Percentiles rank a stretch among this genome's conserved stretches.
These are phyloP conservation scores for Poeciliopsis turrubarensis DNA, from an alignment of 2,113 vertebrate genomes.

Conservation along the genomic window DNA sequence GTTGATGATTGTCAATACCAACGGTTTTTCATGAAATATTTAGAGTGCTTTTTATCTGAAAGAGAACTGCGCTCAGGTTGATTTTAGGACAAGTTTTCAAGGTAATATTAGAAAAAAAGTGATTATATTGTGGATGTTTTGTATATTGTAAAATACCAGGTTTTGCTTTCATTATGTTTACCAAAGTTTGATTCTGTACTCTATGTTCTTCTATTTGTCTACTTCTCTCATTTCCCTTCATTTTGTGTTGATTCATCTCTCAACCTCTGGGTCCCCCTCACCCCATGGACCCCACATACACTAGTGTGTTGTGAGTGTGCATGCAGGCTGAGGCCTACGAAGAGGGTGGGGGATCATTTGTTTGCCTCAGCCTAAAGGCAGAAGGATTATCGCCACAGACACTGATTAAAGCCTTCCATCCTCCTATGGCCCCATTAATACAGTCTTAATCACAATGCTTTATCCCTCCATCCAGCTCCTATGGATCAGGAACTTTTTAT, in stretches of 20 bases:
- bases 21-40: background rate
- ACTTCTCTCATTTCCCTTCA: constrained; percentile 57
- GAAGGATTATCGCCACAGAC: constrained; percentile 81
- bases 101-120: background rate
- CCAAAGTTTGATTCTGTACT: constrained; percentile 39
- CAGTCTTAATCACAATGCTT: constrained; percentile 86
- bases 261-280: constrained; percentile 57
- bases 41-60: background rate
- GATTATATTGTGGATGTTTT: background rate
- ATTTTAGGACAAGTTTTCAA: background rate
- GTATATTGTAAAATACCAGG: background rate
- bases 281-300: constrained; percentile 32
- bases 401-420: constrained; percentile 85
- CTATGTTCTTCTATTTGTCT: constrained; percentile 68
- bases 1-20: too few species aligned
- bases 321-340: constrained; percentile 43
- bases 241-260: constrained; percentile 67
- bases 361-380: constrained; percentile 78
- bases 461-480: constrained; percentile 79
- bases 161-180: constrained; percentile 26
- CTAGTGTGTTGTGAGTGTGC: constrained; percentile 31
- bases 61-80: too few species aligned
- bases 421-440: constrained; percentile 85
- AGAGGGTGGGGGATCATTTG: constrained; percentile 70
- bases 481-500: constrained; percentile 81